These are phyloP conservation scores for Cassiopea andromeda DNA, from an alignment of 30 jellyfish, hydroid and myxozoan genomes.

Conservation along the genomic window DNA sequence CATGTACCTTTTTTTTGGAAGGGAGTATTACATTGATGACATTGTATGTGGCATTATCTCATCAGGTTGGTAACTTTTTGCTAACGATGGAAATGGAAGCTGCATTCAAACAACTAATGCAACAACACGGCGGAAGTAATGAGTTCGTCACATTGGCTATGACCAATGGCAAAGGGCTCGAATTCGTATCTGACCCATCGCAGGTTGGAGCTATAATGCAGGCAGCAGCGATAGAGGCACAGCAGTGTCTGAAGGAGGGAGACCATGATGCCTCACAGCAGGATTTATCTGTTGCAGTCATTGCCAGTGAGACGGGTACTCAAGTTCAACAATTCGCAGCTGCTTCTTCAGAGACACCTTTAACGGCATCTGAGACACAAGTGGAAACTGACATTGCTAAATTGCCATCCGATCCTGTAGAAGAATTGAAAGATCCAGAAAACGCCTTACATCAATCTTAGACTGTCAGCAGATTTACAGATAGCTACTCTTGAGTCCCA, in stretches of 20 bases:
- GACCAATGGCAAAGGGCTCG: slow-evolving; percentile 78
- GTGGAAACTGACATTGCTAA: neutral
- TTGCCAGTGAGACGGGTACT: neutral
- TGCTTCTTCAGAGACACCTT: neutral
- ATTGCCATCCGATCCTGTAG: neutral
- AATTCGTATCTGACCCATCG: slow-evolving; percentile 66
- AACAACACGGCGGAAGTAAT: slow-evolving; percentile 66
- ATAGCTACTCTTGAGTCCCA: no score
- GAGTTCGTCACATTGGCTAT: slow-evolving; percentile 66
- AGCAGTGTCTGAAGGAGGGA: neutral
- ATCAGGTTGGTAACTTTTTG: slow-evolving; percentile 60
- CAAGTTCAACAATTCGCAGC: neutral
- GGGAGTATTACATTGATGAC: neutral
- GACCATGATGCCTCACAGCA: slow-evolving; percentile 7
- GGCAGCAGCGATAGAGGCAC: slow-evolving; percentile 62
- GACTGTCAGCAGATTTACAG: no score
- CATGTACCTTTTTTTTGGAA: no score
- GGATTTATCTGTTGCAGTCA: neutral
- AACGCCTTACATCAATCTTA: no score
- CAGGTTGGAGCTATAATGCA: slow-evolving; percentile 70
- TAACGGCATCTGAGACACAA: neutral
- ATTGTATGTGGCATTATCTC: neutral
- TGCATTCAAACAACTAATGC: slow-evolving; percentile 73
- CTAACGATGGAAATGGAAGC: slow-evolving; percentile 72
- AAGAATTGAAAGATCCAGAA: neutral